A percentile compares a stretch with the other conserved stretches of the same genome.
These are phyloP conservation scores for Netelia inedita DNA, from an alignment of 2,888 invertebrate genomes.

Conservation along the genomic window DNA sequence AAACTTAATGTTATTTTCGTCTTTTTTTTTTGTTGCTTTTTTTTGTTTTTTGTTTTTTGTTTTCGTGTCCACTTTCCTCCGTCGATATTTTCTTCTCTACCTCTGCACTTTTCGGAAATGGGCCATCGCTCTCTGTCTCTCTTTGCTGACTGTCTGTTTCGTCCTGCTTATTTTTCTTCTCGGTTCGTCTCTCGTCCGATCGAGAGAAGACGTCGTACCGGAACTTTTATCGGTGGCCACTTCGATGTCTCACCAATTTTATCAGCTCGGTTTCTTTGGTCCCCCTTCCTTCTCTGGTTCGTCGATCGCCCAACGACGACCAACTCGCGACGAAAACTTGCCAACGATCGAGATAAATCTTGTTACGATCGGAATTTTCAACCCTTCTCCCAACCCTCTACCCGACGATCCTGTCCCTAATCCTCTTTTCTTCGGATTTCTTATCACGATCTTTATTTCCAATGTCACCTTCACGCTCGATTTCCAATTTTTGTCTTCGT, in stretches of 20 bases:
- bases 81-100: slow-evolving; percentile 24
- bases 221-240: too few species aligned
- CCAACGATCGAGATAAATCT: slow-evolving; percentile 23
- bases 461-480: too few species aligned
- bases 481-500: too few species aligned
- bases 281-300: slow-evolving; percentile 13
- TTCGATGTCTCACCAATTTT: too few species aligned
- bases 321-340: slow-evolving; percentile 33
- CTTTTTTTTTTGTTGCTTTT: background rate
- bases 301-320: background rate
- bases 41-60: background rate
- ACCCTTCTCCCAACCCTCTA: too few species aligned
- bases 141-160: slow-evolving; percentile 9
- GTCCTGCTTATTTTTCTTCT: background rate
- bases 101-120: slow-evolving; percentile 32
- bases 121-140: background rate
- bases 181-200: too few species aligned
- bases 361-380: background rate
- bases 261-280: background rate
- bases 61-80: background rate
- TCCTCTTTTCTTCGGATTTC: too few species aligned
- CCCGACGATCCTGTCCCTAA: too few species aligned
- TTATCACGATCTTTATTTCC: too few species aligned
- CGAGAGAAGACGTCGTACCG: too few species aligned
- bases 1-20: slow-evolving; percentile 7